Base-by-base conservation (phyloP, 2,888 invertebrate species). In the Euproctis similis region DNA sequence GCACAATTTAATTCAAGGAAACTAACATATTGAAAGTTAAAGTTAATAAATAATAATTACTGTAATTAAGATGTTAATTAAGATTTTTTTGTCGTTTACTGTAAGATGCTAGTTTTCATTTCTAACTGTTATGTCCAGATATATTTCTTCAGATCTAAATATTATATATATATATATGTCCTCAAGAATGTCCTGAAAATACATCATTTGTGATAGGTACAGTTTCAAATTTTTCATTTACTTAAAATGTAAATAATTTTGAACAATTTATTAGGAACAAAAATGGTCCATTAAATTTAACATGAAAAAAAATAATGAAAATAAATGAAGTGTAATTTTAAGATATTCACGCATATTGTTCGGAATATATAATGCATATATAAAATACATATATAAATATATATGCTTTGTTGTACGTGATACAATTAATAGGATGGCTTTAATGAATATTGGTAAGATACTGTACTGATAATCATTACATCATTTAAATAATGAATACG, bases 271-370 rank as follows among this genome's bases (percentile, higher is more conserved):
- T 67, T 69, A 68, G 69, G 65, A 75, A 74, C 70, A 69, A 76
- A 68, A 71, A 78, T 69, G 82, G 81, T 82, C 82, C 81, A 81
- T 75, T 81, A 75, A 73, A 68, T 51, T 70, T 62, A 76, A 70
- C 63, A 66, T 66, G n/a, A n/a, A n/a, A n/a, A n/a, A n/a, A n/a
- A n/a, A n/a, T n/a, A n/a, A n/a, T n/a, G n/a, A n/a, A n/a, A n/a
- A n/a, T n/a, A n/a, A n/a, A n/a, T n/a, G n/a, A n/a, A n/a, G n/a
- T n/a, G 51, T 74, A 74, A 70, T 61, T 28, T 60, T 77, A 77
- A 74, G 71, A 47, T 68, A 58, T 58, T 53, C 50, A 67, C 68
- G 59, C 62, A 70, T 73, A 71, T 60, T 58, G 14, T 14, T 6
- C 14, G 6, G 14, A 14, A 14, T 17, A 8, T 2, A n/a, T n/a